phyloP scores from a whole-genome alignment of 2,888 invertebrate genomes.

The Epinotia nisella region DNA sequence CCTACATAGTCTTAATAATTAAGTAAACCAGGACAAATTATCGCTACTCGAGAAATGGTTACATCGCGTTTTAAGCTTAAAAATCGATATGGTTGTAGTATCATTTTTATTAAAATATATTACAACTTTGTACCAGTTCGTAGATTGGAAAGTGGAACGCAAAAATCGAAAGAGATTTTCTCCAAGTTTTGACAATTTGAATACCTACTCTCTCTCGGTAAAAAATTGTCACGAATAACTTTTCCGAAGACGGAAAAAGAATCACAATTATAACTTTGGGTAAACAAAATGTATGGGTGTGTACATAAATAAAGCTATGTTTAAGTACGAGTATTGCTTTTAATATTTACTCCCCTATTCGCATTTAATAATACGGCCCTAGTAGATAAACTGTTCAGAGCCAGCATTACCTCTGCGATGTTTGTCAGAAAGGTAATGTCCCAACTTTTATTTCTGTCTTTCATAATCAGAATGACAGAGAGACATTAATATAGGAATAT shows the following conservation, averaged over 20 bases:
- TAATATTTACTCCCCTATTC: background rate
- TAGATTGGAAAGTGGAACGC: conserved; percentile 36
- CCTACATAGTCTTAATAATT: too few relatives aligned
- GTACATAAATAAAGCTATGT: conserved; percentile 6
- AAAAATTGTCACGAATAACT: conserved; percentile 35
- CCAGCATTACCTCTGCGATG: background rate
- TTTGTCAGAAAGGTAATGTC: too few relatives aligned
- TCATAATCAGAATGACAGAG: too few relatives aligned
- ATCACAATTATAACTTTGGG: conserved; percentile 43
- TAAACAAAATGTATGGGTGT: conserved; percentile 29
- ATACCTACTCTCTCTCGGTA: conserved; percentile 36
- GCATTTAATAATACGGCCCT: background rate
- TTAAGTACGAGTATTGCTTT: conserved; percentile 6
- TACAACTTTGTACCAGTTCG: conserved; percentile 1
- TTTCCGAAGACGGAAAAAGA: conserved; percentile 32
- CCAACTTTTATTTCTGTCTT: too few relatives aligned
- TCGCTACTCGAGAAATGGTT: too few relatives aligned
- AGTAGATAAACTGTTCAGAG: background rate
- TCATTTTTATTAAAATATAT: background rate
- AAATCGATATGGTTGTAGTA: background rate
- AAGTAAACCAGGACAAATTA: too few relatives aligned
- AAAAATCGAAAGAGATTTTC: conserved; percentile 28
- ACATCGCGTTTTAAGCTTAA: background rate
- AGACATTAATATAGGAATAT: too few relatives aligned
- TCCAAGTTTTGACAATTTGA: conserved; percentile 40